Conservation (phyloP, 2,113 vertebrate species). For the Neoarius graeffei region DNA sequence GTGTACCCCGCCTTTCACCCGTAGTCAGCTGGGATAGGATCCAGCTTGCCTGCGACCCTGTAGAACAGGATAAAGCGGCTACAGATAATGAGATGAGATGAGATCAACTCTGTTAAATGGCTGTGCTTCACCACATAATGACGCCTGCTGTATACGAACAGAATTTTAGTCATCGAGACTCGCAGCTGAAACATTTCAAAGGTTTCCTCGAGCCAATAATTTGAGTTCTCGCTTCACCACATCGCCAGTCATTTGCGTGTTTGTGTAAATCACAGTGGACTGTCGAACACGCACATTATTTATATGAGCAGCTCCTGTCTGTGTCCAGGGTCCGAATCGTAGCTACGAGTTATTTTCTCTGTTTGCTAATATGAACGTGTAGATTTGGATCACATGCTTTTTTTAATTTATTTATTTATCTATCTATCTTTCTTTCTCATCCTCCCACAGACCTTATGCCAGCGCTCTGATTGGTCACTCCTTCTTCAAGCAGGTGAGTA, state of each 20-base stretch:
- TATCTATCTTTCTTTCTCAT: neutral
- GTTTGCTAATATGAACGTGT: neutral
- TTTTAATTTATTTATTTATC: neutral
- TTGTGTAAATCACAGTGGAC: neutral
- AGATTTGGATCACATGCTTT: neutral
- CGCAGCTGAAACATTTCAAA: neutral
- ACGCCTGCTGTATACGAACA: neutral
- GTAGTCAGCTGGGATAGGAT: no score
- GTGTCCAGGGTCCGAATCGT: no score
- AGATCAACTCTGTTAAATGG: no score
- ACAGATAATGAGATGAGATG: no score
- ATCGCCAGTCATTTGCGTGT: neutral
- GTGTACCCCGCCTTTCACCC: no score
- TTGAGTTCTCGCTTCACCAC: neutral
- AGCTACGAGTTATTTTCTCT: neutral
- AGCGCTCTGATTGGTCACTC: slow-evolving; percentile 84
- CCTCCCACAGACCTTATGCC: slow-evolving; percentile 83
- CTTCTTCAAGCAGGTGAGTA: slow-evolving; percentile 94
- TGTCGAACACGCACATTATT: neutral
- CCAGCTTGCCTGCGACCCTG: no score
- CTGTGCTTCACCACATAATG: neutral
- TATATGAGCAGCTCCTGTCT: no score
- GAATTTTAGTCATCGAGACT: neutral
- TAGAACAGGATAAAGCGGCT: no score
- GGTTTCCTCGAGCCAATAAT: neutral